phyloP scores from a whole-genome alignment of 2,113 vertebrate species.

The Zonotrichia leucophrys region DNA sequence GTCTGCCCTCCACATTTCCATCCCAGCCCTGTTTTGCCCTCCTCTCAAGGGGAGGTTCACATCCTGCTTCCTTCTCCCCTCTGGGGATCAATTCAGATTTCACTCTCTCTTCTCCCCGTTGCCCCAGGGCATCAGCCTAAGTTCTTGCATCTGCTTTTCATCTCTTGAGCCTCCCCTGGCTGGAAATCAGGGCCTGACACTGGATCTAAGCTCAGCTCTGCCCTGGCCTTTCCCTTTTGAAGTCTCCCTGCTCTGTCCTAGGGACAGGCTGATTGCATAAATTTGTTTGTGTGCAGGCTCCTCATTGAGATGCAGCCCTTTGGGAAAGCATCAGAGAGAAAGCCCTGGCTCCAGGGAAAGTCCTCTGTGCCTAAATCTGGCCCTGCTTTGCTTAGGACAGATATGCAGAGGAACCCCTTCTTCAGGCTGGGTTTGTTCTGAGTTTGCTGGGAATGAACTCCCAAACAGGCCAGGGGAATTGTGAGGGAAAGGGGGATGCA shows the following conservation, averaged over 20 bases:
- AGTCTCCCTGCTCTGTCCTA: slow-evolving; percentile 39
- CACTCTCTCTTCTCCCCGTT: not conserved
- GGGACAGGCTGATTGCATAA: slow-evolving; percentile 49
- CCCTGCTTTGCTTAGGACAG: slow-evolving; percentile 57
- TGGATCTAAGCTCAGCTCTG: slow-evolving; percentile 4
- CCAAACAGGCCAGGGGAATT: not conserved
- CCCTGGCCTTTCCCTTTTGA: slow-evolving; percentile 51
- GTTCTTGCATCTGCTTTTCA: slow-evolving; percentile 23
- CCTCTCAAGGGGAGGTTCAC: slow-evolving; percentile 24
- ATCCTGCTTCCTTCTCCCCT: slow-evolving; percentile 59
- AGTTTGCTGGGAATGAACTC: slow-evolving; percentile 21
- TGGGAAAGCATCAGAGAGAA: slow-evolving; percentile 61
- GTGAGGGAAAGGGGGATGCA: not conserved
- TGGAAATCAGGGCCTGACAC: slow-evolving; percentile 31
- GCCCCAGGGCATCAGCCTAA: not conserved
- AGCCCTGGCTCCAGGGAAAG: slow-evolving; percentile 49
- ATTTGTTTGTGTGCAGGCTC: slow-evolving; percentile 50
- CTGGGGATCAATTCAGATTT: slow-evolving; percentile 20
- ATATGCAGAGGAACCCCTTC: slow-evolving; percentile 39
- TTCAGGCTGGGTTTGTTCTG: slow-evolving; percentile 36
- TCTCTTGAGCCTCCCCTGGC: slow-evolving; percentile 15
- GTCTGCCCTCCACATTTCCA: slow-evolving; percentile 39
- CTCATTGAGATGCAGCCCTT: slow-evolving; percentile 48
- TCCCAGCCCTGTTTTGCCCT: slow-evolving; percentile 38
- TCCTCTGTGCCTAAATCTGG: slow-evolving; percentile 40